Base-by-base conservation (phyloP, 1,140 invertebrate species). In the Oncopodura yosiiana region DNA sequence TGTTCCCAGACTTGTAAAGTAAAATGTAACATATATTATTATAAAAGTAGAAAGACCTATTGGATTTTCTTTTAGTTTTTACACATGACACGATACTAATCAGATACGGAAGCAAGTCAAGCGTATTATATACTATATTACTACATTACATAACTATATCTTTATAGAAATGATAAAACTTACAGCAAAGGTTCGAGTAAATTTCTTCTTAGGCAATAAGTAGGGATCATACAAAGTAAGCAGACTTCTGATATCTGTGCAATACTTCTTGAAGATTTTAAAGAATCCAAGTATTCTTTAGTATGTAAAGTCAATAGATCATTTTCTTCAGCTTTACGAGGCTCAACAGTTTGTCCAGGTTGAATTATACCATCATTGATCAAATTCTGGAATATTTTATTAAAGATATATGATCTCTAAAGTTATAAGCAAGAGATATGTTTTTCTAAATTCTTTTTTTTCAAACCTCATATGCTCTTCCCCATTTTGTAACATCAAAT, bases 401-500 rank as follows among this genome's bases (percentile, higher is more conserved):
- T 55, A 34, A 44, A 37, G 38, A 18, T 34, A 30, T 14, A 4
- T 38, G n/a, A 30, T 19, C 12, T 2, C 12, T 12, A 39, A 46
- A 58, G 3, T 24, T 41, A 26, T 36, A 5, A 45, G 8, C 12
- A 30, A 19, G 41, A 24, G 29, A n/a, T 56, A 49, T 49, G 53
- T 52, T 62, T 54, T 44, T 19, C 19, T 60, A 60, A 21, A 48
- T 58, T 50, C 19, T 50, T 49, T 37, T 51, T 34, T 54, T 39
- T 14, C 19, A 50, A 63, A 85, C 83, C 77, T 79, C 73, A 67
- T 73, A 79, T 66, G 91, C 80, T 67, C 82, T 80, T 46, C 79
- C 78, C 82, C 87, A 91, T 75, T 91, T 92, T 60, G 77, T 77
- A 2, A 87, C 77, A 77, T 92, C 87, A 71, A 92, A 91, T n/a